phyloP scores from a whole-genome alignment of 2,888 invertebrate species.

The Tuta absoluta region DNA sequence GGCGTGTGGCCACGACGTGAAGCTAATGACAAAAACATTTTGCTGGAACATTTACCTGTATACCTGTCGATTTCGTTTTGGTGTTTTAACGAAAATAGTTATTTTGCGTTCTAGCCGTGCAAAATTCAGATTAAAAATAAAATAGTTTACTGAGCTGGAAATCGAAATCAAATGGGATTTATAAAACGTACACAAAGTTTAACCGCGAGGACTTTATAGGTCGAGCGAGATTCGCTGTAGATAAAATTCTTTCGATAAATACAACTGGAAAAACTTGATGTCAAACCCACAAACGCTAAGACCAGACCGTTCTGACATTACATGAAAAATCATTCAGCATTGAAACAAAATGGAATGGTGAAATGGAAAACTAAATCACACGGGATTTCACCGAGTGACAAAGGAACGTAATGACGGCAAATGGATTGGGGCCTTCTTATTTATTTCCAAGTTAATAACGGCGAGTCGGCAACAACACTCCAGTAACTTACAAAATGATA shows the following conservation, averaged over 20 bases:
- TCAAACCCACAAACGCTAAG: slow-evolving; percentile 13
- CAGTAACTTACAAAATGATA: slow-evolving; percentile 3
- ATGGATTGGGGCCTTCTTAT: slow-evolving; percentile 23
- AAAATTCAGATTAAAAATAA: not conserved
- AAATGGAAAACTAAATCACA: slow-evolving; percentile 42
- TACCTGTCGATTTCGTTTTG: too few relatives aligned
- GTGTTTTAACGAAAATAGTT: not conserved
- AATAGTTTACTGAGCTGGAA: slow-evolving; percentile 6
- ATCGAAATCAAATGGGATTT: slow-evolving; percentile 9
- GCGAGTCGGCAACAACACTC: not conserved
- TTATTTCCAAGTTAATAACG: slow-evolving; percentile 19
- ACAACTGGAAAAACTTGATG: slow-evolving; percentile 10
- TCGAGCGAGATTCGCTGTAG: slow-evolving; percentile 13
- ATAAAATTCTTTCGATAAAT: not conserved
- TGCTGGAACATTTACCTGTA: too few relatives aligned
- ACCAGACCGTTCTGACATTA: not conserved
- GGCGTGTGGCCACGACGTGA: too few relatives aligned
- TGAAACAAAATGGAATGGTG: slow-evolving; percentile 38
- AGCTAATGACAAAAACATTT: too few relatives aligned
- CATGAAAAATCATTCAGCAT: slow-evolving; percentile 19
- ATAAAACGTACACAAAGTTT: slow-evolving; percentile 17
- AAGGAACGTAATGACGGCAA: slow-evolving; percentile 42
- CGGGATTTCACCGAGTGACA: slow-evolving; percentile 61
- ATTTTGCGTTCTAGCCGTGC: not conserved
- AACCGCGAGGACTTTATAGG: slow-evolving; percentile 12